Evolutionary conservation across 2,888 invertebrate genomes (phyloP), one percentile per base, ranked within the genome.

Genomic region (Operophtera brumata): DNA sequence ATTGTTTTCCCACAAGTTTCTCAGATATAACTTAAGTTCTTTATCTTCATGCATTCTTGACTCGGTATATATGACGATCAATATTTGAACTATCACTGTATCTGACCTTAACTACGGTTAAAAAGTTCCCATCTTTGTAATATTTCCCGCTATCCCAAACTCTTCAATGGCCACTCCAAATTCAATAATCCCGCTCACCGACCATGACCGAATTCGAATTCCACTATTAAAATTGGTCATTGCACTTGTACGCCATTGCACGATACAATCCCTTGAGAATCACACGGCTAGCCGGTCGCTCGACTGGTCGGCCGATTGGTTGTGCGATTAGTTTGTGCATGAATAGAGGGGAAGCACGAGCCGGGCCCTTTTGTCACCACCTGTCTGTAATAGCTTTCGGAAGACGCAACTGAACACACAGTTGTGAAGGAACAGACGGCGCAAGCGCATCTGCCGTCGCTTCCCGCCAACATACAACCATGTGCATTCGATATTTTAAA

Each of bases 381-480:
- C 88, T 89, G 86, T 84, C 85, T 69, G 80, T 86, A 86, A 86
- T 84, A 78, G 82, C 78, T 84, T 78, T 84, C 82, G 87, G 87
- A 88, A 88, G 86, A 82, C 82, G 78, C 70, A 61, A 67, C 70
- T 62, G 71, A 78, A 78, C 4, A 4, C 20, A 20, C 58, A 62
- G 65, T 65, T 62, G 53, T 50, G 74, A 76, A 67, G 74, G 71
- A 77, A 74, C 71, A 70, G 54, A 63, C 78, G 77, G 71, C 82
- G 82, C 79, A 62, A 55, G 76, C 84, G 83, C 88, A 88, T 88
- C 88, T 88, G 89, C 75, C 77, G 58, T 46, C 58, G 59, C 54
- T 85, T 81, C 80, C 80, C 86, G 86, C 86, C 85, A 82, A 83
- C 80, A 75, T 63, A 58, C 47, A 59, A 59, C 47, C 75, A 75